Conservation (phyloP, 2,888 invertebrate genomes). For the Copidosoma aretas region DNA sequence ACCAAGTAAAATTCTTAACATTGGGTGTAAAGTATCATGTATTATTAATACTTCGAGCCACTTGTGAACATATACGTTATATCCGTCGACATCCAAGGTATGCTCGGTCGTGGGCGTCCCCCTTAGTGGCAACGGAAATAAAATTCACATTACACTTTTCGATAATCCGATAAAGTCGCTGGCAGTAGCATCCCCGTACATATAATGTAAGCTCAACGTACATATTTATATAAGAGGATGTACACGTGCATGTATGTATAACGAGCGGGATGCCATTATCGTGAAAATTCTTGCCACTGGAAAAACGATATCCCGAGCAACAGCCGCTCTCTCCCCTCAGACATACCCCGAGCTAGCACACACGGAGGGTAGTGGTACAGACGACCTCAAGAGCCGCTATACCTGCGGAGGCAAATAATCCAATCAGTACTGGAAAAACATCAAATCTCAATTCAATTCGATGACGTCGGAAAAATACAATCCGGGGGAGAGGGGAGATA, state of each 20-base stretch:
- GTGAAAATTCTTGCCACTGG: conserved; percentile 18
- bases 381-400: conserved; percentile 13
- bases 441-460: neutral
- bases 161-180: no score
- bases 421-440: conserved; percentile 21
- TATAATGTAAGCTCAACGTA: no score
- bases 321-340: neutral
- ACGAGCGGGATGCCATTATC: conserved; percentile 1
- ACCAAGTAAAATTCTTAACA: no score
- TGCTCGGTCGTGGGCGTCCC: no score
- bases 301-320: conserved; percentile 1
- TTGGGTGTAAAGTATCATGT: no score
- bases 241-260: neutral
- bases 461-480: neutral
- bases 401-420: conserved; percentile 24
- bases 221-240: neutral
- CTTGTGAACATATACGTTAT: no score
- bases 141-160: no score
- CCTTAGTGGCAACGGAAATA: no score
- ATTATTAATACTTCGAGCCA: no score
- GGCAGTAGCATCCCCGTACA: no score
- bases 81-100: no score
- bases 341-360: neutral
- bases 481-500: neutral
- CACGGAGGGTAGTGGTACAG: neutral